Conservation (phyloP, 2,797 vertebrate genomes). For the Thamnophis elegans region DNA sequence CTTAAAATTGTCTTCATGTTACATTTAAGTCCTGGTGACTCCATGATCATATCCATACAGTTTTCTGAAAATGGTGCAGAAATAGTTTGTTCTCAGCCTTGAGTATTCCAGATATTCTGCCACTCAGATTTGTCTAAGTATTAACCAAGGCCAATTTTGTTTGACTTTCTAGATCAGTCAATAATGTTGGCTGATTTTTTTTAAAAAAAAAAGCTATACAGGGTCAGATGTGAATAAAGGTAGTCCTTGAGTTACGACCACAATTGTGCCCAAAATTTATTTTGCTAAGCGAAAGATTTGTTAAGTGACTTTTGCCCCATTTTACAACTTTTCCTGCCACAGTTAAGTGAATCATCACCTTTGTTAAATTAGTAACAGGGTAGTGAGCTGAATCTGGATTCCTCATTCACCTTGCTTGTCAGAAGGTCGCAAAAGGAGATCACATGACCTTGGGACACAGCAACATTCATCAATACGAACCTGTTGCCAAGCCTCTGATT, state of each 20-base stretch:
- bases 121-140: not conserved
- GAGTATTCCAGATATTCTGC: not conserved
- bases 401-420: too few relatives aligned
- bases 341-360: fast-evolving
- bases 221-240: not conserved
- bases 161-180: not conserved
- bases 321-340: too few relatives aligned
- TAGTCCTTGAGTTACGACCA: too few relatives aligned
- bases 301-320: too few relatives aligned
- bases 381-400: too few relatives aligned
- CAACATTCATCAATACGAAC: too few relatives aligned
- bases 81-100: not conserved
- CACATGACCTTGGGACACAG: too few relatives aligned
- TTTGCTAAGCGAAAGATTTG: too few relatives aligned
- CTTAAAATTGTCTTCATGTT: not conserved
- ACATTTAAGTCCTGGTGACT: not conserved
- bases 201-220: not conserved
- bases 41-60: not conserved
- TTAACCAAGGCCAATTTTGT: not conserved
- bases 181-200: not conserved
- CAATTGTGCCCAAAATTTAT: too few relatives aligned
- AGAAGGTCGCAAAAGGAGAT: too few relatives aligned
- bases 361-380: too few relatives aligned
- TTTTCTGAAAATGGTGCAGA: not conserved
- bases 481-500: too few relatives aligned